Conservation (phyloP, 2,797 vertebrate species). For the Acestrorhynchus altus region DNA sequence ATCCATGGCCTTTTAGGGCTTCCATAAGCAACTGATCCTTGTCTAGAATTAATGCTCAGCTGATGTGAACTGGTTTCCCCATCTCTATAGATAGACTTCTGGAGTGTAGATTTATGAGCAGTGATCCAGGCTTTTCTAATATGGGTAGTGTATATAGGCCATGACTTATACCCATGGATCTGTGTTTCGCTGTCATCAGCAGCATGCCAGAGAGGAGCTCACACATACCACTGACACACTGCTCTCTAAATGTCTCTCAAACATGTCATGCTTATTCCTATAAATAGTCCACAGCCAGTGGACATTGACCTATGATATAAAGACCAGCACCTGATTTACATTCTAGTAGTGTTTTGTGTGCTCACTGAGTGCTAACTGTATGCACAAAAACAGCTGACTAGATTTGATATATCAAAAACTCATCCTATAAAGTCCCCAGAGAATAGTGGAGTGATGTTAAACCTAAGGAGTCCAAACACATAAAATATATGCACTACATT, state of each 20-base stretch:
- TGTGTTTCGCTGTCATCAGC: slow-evolving; percentile 49
- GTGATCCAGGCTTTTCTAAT: slow-evolving; percentile 16
- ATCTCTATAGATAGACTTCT: slow-evolving; percentile 30
- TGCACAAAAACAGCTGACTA: background rate
- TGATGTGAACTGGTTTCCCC: background rate
- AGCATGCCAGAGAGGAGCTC: slow-evolving; percentile 21
- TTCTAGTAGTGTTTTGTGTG: background rate
- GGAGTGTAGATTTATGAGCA: slow-evolving; percentile 25
- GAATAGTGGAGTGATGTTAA: background rate
- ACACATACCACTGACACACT: slow-evolving; percentile 26
- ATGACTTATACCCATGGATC: slow-evolving; percentile 14
- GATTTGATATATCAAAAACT: background rate
- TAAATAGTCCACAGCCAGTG: slow-evolving; percentile 48
- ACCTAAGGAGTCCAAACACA: background rate
- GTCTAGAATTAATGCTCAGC: background rate
- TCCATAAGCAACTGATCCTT: background rate
- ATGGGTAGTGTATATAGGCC: slow-evolving; percentile 37
- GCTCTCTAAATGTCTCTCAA: slow-evolving; percentile 39
- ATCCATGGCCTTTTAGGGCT: background rate
- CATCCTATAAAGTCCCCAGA: background rate
- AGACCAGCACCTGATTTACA: slow-evolving; percentile 39
- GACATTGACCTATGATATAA: slow-evolving; percentile 36
- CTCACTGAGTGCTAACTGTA: background rate
- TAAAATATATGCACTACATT: background rate
- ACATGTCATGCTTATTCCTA: slow-evolving; percentile 47